phyloP scores from a whole-genome alignment of 2,797 vertebrate species.

The Allobates femoralis region DNA sequence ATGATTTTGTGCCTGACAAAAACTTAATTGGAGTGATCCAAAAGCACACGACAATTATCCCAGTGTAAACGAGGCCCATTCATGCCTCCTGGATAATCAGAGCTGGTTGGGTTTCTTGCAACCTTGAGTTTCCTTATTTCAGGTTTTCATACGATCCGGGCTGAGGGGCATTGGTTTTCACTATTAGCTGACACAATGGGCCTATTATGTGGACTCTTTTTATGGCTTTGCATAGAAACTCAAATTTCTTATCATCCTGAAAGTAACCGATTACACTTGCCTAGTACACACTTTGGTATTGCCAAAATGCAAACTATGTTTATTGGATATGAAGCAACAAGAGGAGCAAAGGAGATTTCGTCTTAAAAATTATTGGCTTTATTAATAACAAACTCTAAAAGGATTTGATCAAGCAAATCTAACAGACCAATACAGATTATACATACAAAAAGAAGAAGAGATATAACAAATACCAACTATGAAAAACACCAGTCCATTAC shows the following conservation, averaged over 20 bases:
- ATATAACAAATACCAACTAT: too few relatives aligned
- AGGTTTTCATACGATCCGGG: conserved; percentile 77
- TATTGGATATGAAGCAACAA: too few relatives aligned
- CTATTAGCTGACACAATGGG: conserved; percentile 69
- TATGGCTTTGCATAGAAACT: conserved; percentile 72
- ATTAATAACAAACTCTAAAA: too few relatives aligned
- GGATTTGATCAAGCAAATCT: too few relatives aligned
- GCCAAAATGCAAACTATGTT: conserved; percentile 66
- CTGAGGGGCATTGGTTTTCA: conserved; percentile 77
- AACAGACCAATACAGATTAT: too few relatives aligned
- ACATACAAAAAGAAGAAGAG: too few relatives aligned
- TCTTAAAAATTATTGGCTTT: too few relatives aligned
- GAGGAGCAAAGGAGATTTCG: too few relatives aligned
- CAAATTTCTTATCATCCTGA: conserved; percentile 72
- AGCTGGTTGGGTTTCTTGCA: conserved; percentile 76
- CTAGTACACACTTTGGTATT: conserved; percentile 67
- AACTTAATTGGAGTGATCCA: conserved; percentile 67
- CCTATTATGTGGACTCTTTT: conserved; percentile 74
- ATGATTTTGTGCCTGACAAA: conserved; percentile 67
- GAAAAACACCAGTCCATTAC: too few relatives aligned
- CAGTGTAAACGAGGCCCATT: conserved; percentile 69
- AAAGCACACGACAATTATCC: conserved; percentile 70
- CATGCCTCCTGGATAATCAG: conserved; percentile 73
- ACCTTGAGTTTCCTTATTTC: conserved; percentile 73
- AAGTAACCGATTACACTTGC: conserved; percentile 77